These are phyloP conservation scores for Cheilosia urbana DNA, from an alignment of 2,888 invertebrate species.

Conservation along the genomic window DNA sequence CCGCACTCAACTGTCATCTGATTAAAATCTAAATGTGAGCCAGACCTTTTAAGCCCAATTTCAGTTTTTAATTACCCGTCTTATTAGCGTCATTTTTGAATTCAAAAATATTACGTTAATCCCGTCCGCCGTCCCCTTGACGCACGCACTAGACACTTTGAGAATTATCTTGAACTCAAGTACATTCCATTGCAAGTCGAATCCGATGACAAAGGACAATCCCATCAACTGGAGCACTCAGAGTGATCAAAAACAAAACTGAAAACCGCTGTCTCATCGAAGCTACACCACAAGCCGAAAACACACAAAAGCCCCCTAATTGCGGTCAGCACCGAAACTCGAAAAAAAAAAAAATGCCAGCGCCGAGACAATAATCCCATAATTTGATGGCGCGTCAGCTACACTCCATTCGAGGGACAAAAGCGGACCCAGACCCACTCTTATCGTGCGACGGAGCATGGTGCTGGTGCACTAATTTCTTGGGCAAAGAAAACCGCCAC, in stretches of 20 bases:
- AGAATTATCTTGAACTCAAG: slow-evolving; percentile 65
- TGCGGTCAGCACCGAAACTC: slow-evolving; percentile 35
- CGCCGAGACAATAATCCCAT: slow-evolving; percentile 73
- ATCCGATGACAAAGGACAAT: slow-evolving; percentile 56
- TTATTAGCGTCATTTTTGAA: slow-evolving; percentile 51
- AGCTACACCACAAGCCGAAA: slow-evolving; percentile 40
- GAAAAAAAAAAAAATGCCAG: slow-evolving; percentile 41
- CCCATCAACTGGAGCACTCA: slow-evolving; percentile 27
- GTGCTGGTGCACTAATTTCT: slow-evolving; percentile 54
- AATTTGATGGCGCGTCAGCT: slow-evolving; percentile 67
- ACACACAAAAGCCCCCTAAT: slow-evolving; percentile 60
- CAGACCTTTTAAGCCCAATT: slow-evolving; percentile 39
- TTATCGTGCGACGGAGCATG: slow-evolving; percentile 38
- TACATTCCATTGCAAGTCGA: slow-evolving; percentile 43
- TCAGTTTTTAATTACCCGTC: slow-evolving; percentile 65
- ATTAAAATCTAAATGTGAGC: slow-evolving; percentile 39
- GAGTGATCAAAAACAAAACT: slow-evolving; percentile 7
- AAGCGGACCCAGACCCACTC: slow-evolving; percentile 17
- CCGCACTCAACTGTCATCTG: slow-evolving; percentile 28
- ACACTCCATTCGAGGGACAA: slow-evolving; percentile 34
- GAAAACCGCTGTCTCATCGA: slow-evolving; percentile 52
- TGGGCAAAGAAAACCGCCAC: slow-evolving; percentile 23
- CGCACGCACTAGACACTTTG: slow-evolving; percentile 32
- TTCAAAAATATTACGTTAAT: slow-evolving; percentile 2
- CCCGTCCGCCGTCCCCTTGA: not conserved